These are phyloP conservation scores for Gymnorhina tibicen DNA, from an alignment of 2,113 vertebrate species.

Conservation along the genomic window DNA sequence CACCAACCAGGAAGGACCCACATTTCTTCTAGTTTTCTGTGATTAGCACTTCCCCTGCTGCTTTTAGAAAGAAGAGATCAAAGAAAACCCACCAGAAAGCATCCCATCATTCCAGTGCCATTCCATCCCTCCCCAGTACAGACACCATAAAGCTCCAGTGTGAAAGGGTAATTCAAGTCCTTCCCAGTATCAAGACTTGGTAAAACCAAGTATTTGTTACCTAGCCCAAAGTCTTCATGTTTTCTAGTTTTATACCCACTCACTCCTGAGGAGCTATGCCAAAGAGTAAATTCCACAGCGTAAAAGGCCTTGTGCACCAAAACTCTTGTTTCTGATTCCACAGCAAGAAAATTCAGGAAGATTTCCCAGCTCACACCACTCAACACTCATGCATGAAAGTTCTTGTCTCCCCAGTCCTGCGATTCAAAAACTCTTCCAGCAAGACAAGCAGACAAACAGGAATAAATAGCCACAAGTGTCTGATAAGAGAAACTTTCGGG, in stretches of 20 bases:
- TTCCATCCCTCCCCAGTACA: not conserved
- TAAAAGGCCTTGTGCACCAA: not conserved
- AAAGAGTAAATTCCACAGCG: not conserved
- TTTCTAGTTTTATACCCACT: not conserved
- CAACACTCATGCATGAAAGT: not conserved
- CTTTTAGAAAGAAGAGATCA: not conserved
- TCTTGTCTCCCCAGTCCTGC: not conserved
- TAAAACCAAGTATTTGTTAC: not conserved
- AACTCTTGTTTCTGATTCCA: not conserved
- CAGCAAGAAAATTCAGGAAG: not conserved
- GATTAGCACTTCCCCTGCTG: not conserved
- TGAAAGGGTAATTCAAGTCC: not conserved
- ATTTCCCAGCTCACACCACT: not conserved
- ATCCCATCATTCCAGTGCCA: not conserved
- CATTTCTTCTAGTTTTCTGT: not conserved
- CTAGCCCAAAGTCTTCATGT: not conserved
- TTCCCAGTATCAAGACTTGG: not conserved
- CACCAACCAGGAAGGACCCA: not conserved
- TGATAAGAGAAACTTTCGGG: not conserved
- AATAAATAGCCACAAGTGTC: not conserved
- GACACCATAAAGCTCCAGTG: not conserved
- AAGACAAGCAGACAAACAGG: not conserved
- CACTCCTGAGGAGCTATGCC: not conserved
- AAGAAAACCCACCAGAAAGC: not conserved
- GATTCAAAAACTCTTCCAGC: not conserved